Base-by-base conservation (phyloP, 1,140 invertebrate species). In the Drosophila azteca region DNA sequence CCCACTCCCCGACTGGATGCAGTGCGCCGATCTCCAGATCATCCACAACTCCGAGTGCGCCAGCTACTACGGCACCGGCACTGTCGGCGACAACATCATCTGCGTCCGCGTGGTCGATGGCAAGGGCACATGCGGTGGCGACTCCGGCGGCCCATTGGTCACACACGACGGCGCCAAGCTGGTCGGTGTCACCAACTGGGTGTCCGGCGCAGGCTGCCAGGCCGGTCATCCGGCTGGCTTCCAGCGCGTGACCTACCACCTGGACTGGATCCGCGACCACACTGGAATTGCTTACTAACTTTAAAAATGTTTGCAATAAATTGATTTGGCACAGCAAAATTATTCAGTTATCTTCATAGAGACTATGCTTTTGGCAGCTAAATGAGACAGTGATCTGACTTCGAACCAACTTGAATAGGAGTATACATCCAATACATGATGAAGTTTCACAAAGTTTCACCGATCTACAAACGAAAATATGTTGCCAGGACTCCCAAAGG, bases 81-180 rank as follows among this genome's bases (percentile, higher is more conserved):
- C 24, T 17, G 55, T 72, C 1, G 41, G 55, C 6, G 69, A 72
- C 64, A 58, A 59, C 39, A 76, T 60, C 46, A 69, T 85, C 49
- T 85, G 81, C 51, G 63, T 71, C 24, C 48, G 67, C 26, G 62
- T 65, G 0, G 29, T 39, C 2, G 26, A 58, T n/a, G 79, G 72
- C 35, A 70, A 26, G 51, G 74, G 71, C 3, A 82, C 79, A 1
- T 85, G 82, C 62, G 66, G 76, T 7, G 93, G 93, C 59, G 93
- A 94, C 88, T 93, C 92, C 59, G 93, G 93, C 54, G 93, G 93
- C 35, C 91, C 92, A 3, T 74, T 94, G 46, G 87, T 92, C 0
- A 92, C 92, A 35, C 62, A 76, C 3, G 92, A 93, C 55, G 62
- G 57, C 4, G 26, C 44, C 15, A 90, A 91, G 3, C 85, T 92